phyloP scores from a whole-genome alignment of 2,888 invertebrate genomes.

The Smittia aterrima region DNA sequence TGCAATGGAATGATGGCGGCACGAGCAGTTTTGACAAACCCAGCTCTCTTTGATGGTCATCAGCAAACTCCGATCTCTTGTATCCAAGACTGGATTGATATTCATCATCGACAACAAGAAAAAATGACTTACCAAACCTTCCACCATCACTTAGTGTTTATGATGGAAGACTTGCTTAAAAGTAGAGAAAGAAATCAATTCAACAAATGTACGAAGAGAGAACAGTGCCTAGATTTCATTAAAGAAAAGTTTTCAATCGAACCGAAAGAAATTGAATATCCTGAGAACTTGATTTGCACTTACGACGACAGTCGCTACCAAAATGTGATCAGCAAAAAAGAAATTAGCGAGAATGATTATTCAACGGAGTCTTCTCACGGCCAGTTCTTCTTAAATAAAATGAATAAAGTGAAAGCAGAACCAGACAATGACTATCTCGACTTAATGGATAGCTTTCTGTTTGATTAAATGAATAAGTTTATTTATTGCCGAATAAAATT shows the following conservation, averaged over 20 bases:
- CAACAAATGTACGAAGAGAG: constrained; percentile 69
- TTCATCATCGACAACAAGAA: constrained; percentile 62
- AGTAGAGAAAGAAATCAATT: constrained; percentile 73
- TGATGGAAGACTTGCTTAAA: constrained; percentile 81
- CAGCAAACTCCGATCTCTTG: constrained; percentile 70
- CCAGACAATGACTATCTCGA: constrained; percentile 9
- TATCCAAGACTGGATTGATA: constrained; percentile 76
- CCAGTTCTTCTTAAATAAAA: not conserved
- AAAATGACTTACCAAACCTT: constrained; percentile 77
- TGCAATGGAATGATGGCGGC: constrained; percentile 91
- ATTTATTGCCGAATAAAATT: not conserved
- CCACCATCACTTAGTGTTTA: constrained; percentile 95
- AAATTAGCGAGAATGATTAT: not conserved
- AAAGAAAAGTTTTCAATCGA: constrained; percentile 58
- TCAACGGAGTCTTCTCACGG: constrained; percentile 3
- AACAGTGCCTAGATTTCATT: constrained; percentile 70
- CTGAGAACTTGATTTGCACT: constrained; percentile 26
- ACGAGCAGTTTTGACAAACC: constrained; percentile 85
- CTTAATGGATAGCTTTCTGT: constrained; percentile 6
- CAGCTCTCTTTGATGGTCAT: constrained; percentile 78
- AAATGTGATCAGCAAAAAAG: not conserved
- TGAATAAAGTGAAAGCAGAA: not conserved
- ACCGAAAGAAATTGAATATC: constrained; percentile 49
- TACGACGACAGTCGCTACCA: constrained; percentile 40
- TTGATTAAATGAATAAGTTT: not conserved